Percentiles rank a stretch among this genome's conserved stretches.
These are phyloP conservation scores for Oxygymnocypris stewartii DNA, from an alignment of 2,113 vertebrate genomes.

Conservation along the genomic window DNA sequence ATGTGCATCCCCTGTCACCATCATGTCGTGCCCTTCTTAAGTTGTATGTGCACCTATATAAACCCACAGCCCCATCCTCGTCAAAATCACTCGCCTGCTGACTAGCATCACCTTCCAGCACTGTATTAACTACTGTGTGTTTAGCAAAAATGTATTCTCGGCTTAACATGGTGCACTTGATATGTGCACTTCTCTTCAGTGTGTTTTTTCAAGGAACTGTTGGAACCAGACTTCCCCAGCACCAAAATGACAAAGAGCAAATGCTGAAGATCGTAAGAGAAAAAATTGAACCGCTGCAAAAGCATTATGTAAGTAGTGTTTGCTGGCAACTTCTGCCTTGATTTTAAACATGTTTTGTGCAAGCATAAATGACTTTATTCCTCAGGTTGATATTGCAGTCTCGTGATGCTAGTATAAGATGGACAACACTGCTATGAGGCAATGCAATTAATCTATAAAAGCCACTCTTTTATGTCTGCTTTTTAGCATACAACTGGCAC, in stretches of 20 bases:
- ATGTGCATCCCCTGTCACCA: constrained; percentile 23
- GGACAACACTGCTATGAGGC: too few relatives aligned
- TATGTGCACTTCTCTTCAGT: not conserved
- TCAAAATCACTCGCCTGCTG: not conserved
- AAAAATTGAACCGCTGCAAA: not conserved
- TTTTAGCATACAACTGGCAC: not conserved
- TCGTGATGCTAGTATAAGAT: too few relatives aligned
- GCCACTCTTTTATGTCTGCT: not conserved
- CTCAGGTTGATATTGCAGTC: too few relatives aligned
- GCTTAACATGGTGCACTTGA: not conserved
- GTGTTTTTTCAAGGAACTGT: not conserved
- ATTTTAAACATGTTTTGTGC: not conserved
- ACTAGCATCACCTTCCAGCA: not conserved
- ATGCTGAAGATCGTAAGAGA: not conserved
- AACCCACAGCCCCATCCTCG: not conserved
- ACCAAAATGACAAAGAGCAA: not conserved
- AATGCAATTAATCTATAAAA: not conserved
- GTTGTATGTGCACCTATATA: not conserved
- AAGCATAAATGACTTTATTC: not conserved
- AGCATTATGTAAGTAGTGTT: not conserved
- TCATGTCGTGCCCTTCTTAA: constrained; percentile 24
- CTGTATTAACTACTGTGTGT: not conserved
- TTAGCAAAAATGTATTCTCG: not conserved
- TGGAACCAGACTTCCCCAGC: not conserved
- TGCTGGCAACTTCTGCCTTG: not conserved